These are phyloP conservation scores for Pollenia labialis DNA, from an alignment of 2,888 invertebrate species.

Conservation along the genomic window DNA sequence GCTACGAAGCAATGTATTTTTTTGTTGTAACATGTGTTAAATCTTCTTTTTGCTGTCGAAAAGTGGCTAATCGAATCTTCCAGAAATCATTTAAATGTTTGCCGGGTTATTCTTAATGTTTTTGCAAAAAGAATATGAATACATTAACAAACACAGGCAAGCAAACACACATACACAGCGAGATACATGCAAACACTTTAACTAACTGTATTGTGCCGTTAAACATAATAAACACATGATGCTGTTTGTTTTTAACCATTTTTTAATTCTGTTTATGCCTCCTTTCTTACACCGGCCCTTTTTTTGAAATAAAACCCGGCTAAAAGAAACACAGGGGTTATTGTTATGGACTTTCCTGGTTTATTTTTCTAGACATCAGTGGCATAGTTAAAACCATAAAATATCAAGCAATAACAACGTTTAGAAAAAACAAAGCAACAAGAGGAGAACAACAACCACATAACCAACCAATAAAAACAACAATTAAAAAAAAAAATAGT, in stretches of 20 bases:
- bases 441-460: not conserved
- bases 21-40: too few species aligned
- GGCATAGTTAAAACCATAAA: constrained; percentile 2
- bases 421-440: not conserved
- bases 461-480: constrained; percentile 15
- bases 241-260: constrained; percentile 8
- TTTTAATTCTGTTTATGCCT: too few species aligned
- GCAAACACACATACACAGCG: not conserved
- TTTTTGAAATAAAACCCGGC: not conserved
- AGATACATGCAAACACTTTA: not conserved
- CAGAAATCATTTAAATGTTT: too few species aligned
- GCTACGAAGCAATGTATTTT: too few species aligned
- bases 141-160: not conserved
- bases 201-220: constrained; percentile 31
- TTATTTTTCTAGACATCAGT: not conserved
- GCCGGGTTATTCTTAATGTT: constrained; percentile 18
- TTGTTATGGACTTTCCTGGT: constrained; percentile 20
- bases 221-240: constrained; percentile 43
- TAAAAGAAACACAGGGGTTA: not conserved
- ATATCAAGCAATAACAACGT: not conserved
- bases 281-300: not conserved
- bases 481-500: not conserved
- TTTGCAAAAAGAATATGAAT: not conserved
- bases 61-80: too few species aligned
- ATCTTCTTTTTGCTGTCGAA: too few species aligned